Conservation (phyloP, 2,113 vertebrate species). For the Asarcornis scutulata region DNA sequence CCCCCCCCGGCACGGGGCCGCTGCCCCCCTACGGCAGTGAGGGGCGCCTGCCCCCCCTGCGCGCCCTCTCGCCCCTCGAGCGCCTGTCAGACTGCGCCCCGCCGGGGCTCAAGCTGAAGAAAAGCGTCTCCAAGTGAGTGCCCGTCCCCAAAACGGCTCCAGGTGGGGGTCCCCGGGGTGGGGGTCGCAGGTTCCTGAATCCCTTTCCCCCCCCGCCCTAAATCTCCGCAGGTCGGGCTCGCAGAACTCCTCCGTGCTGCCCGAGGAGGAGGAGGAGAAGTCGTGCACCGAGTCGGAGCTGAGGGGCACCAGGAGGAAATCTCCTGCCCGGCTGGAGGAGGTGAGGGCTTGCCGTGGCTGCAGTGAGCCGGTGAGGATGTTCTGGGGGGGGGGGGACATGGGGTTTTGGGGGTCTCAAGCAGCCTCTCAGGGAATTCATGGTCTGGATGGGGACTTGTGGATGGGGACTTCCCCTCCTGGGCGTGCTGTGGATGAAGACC, state of each 20-base stretch:
- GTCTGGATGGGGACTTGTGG: background rate
- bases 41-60: conserved; percentile 79
- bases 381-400: accelerated
- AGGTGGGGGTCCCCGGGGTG: accelerated
- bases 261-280: conserved; percentile 91
- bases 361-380: accelerated
- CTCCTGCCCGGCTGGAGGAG: conserved; percentile 79
- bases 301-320: conserved; percentile 80
- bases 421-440: background rate
- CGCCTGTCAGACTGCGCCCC: conserved; percentile 79
- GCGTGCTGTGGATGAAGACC: background rate
- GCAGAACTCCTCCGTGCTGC: conserved; percentile 92
- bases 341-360: background rate
- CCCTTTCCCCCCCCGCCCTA: background rate
- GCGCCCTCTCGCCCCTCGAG: conserved; percentile 86
- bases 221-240: conserved; percentile 83
- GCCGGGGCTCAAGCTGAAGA: conserved; percentile 88
- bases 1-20: conserved; percentile 78
- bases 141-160: too few relatives aligned
- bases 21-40: conserved; percentile 86
- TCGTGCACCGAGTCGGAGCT: conserved; percentile 89
- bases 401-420: background rate
- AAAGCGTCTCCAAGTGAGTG: conserved; percentile 91
- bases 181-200: background rate
- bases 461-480: background rate